Base-by-base conservation (phyloP, 92 coral and sea anemone species). In the Palythoa heliodiscus region DNA sequence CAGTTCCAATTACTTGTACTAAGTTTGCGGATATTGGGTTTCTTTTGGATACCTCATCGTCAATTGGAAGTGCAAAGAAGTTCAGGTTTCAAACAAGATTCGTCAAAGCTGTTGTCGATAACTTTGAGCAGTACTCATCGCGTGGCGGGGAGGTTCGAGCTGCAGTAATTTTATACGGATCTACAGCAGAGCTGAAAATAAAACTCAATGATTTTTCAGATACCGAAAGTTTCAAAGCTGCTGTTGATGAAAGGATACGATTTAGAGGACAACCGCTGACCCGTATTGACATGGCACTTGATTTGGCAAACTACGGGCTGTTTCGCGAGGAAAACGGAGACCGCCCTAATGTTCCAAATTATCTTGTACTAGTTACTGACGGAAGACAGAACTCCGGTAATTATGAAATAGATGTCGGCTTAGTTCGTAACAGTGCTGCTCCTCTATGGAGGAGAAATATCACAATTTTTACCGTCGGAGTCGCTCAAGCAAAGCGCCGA, bases 221-320 rank as follows among this genome's bases (percentile, higher is more conserved):
- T 52, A 14, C 20, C 39, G 43, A 80, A 47, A 47, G 57, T 40
- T 48, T 80, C 13, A 80, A 80, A 70, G 60, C 58, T 47, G 84
- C 84, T 3, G 24, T 80, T 64, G 74, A 80, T 47, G 20, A 39
- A 67, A 80, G 57, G 22, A 47, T 80, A 17, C 23, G 22, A 23
- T 80, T 12, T 20, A 25, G 14, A 14, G 84, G 23, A 13, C 6
- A 35, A 25, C 72, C 61, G 22, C 23, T 22, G 47, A 80, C 84
- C n/a, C 84, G 84, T 3, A 80, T 80, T 63, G 84, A 80, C 38
- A 25, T 80, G n/a, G 84, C 74, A 50, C 74, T 80, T n/a, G 40
- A 80, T 67, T 47, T 80, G 73, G 84, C 84, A 15, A 67, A 80
- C 58, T 15, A 15, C 37, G 40, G 66, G 57, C 74, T 80, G 23